phyloP scores from a whole-genome alignment of 1,140 invertebrate genomes.

The Leptonema lineaticorne region DNA sequence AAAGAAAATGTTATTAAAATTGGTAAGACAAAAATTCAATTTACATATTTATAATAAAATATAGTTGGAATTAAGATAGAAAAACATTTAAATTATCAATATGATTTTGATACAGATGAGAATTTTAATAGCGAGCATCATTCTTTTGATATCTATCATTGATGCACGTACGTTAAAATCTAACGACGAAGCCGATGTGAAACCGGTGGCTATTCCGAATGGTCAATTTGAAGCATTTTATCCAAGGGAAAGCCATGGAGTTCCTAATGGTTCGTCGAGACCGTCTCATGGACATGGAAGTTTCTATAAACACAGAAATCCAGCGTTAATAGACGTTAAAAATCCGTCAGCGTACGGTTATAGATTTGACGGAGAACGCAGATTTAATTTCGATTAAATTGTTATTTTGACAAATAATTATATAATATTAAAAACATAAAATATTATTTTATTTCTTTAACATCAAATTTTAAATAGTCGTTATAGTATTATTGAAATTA shows the following conservation, averaged over 20 bases:
- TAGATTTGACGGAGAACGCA: constrained; percentile 76
- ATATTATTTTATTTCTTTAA: too few relatives aligned
- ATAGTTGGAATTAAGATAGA: neutral
- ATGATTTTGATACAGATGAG: neutral
- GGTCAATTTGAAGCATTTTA: constrained; percentile 82
- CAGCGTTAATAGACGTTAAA: constrained; percentile 75
- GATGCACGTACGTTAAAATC: constrained; percentile 62
- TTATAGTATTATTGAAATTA: too few relatives aligned
- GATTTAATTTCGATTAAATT: constrained; percentile 74
- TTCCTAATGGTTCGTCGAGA: constrained; percentile 71
- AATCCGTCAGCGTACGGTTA: constrained; percentile 83
- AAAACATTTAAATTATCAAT: neutral
- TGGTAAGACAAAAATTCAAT: neutral
- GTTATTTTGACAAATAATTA: neutral
- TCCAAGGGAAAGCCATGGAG: constrained; percentile 65
- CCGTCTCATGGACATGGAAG: constrained; percentile 80
- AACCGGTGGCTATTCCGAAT: constrained; percentile 65
- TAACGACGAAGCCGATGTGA: constrained; percentile 61
- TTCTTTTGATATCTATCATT: constrained; percentile 6
- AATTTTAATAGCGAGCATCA: neutral
- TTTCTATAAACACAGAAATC: constrained; percentile 79
- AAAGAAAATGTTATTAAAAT: neutral
- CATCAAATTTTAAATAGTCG: too few relatives aligned
- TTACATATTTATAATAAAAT: neutral
- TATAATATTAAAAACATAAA: too few relatives aligned